phyloP scores from a whole-genome alignment of 2,113 vertebrate species.

The Monopterus albus region DNA sequence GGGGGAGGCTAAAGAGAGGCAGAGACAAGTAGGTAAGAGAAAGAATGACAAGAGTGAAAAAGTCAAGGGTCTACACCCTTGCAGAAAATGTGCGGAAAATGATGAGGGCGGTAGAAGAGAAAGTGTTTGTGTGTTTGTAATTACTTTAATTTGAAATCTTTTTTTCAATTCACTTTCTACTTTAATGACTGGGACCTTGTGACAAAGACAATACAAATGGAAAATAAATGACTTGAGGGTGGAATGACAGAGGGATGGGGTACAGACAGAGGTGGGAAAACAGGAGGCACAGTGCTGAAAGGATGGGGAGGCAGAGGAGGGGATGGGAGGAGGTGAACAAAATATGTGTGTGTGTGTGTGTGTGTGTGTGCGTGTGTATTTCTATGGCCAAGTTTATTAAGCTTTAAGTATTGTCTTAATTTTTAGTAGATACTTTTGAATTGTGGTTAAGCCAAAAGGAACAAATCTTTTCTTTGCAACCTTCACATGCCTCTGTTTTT shows the following conservation, averaged over 20 bases:
- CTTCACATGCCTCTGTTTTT: too few relatives aligned
- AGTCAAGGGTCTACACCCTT: not conserved
- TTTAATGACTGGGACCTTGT: not conserved
- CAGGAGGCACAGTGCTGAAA: slow-evolving; percentile 1
- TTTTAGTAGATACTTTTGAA: too few relatives aligned
- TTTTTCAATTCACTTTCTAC: not conserved
- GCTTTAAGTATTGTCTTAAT: too few relatives aligned
- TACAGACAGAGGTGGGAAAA: slow-evolving; percentile 38
- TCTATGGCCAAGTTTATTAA: too few relatives aligned
- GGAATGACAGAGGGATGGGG: not conserved
- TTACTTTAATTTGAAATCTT: not conserved
- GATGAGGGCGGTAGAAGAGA: not conserved
- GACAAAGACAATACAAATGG: not conserved
- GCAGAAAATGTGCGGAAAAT: not conserved
- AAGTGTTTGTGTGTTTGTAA: not conserved
- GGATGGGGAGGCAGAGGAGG: not conserved
- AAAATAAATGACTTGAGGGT: not conserved
- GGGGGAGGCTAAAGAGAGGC: not conserved
- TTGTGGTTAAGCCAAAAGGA: too few relatives aligned
- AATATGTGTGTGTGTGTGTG: not conserved
- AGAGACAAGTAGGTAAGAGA: slow-evolving; percentile 7
- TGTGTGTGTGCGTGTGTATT: too few relatives aligned
- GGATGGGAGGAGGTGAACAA: not conserved
- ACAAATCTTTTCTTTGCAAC: too few relatives aligned
- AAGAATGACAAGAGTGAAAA: not conserved